Evolutionary conservation across 2,113 vertebrate genomes (phyloP), one percentile per base, ranked within the genome.

Genomic region (Caranx melampygus): DNA sequence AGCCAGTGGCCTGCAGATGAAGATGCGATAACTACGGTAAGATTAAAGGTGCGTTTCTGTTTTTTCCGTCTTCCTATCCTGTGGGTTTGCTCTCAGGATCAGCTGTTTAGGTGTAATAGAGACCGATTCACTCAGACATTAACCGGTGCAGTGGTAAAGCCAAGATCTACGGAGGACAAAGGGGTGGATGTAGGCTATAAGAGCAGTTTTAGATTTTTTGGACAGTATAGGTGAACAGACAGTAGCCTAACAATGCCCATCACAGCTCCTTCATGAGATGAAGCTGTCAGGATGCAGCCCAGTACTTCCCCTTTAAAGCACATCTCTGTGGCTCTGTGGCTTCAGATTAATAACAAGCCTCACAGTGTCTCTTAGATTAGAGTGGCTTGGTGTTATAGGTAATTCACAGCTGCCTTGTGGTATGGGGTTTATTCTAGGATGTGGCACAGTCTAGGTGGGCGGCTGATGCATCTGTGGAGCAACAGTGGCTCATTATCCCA

Each of bases 21-120:
- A 66, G 83, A 86, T 85, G 82, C 87, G 71, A 83, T 82, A 76
- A 66, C 64, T n/a, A 72, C 31, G 79, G 88, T 77, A 42, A 84
- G 79, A 66, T 68, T 57, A 3, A 65, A 77, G 70, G 61, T 86
- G 67, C 10, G 64, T 67, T 62, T 63, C 44, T 45, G n/a, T 21
- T 13, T 54, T 37, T 37, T 37, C 2, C 8, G 4, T 3, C 6
- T 6, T 68, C 7, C 37, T 14, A 63, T 59, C 55, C 37, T 45
- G n/a, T 33, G 10, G 47, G 18, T 42, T 74, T 31, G 26, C 12
- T 58, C 21, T 61, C 33, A 8, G 20, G 1, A 47, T 78, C 86
- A 85, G 82, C 82, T 87, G 76, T 69, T 54, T 3, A 58, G 68
- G 37, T 75, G 66, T 6, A 11, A 5, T 54, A 51, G 18, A 51